These are phyloP conservation scores for Ips typographus DNA, from an alignment of 1,140 invertebrate species.

Conservation along the genomic window DNA sequence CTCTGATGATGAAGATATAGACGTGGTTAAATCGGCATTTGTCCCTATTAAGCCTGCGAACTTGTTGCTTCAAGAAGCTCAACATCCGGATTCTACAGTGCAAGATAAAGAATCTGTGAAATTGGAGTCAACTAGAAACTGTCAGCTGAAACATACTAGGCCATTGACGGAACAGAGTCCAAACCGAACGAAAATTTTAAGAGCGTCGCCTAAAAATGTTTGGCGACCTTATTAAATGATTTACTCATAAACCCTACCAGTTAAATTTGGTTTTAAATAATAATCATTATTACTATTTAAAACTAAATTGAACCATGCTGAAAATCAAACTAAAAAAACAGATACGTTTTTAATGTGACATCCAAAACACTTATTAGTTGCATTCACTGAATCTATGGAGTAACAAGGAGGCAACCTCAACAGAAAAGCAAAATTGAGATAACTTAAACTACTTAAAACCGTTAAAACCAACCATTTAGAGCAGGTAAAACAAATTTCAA, in stretches of 20 bases:
- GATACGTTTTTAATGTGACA: too few species aligned
- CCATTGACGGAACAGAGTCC: constrained; percentile 53
- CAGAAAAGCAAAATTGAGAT: too few species aligned
- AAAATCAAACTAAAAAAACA: too few species aligned
- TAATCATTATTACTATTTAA: too few species aligned
- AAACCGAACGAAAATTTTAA: constrained; percentile 61
- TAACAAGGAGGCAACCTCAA: too few species aligned
- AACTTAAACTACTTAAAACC: too few species aligned
- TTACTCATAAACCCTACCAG: not conserved
- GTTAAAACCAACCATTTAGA: too few species aligned
- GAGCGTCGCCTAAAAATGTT: constrained; percentile 63
- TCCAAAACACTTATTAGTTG: too few species aligned
- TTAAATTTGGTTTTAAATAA: too few species aligned
- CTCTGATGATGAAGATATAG: constrained; percentile 66
- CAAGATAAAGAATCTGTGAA: constrained; percentile 60
- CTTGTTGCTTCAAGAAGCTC: constrained; percentile 50
- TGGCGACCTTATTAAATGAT: constrained; percentile 70
- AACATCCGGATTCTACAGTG: constrained; percentile 62
- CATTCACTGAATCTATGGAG: too few species aligned
- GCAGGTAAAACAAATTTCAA: too few species aligned
- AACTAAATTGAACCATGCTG: too few species aligned
- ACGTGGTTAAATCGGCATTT: constrained; percentile 76
- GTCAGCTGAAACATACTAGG: constrained; percentile 37
- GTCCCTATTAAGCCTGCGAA: constrained; percentile 60
- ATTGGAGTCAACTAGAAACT: constrained; percentile 57